phyloP scores from a whole-genome alignment of 2,797 vertebrate species.

The Lutra lutra region DNA sequence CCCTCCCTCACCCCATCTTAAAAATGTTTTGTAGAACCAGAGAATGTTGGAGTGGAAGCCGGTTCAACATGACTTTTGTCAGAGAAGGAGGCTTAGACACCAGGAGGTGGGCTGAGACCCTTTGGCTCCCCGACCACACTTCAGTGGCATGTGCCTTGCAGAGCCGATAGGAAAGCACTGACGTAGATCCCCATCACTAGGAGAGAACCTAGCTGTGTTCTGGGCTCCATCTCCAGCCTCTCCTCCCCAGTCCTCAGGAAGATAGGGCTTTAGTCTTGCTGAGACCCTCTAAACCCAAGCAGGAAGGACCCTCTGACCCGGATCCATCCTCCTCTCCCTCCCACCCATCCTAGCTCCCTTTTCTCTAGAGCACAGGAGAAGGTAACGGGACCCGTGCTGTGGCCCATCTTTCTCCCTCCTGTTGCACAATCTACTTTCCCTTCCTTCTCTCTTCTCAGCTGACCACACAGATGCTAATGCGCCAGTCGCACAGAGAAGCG shows the following conservation, averaged over 20 bases:
- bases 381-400: background rate
- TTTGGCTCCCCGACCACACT: accelerated
- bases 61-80: background rate
- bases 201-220: background rate
- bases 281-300: accelerated
- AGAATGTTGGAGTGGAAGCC: background rate
- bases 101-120: background rate
- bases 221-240: background rate
- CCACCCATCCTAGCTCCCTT: background rate
- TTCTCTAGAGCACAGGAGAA: background rate
- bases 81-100: background rate
- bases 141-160: background rate
- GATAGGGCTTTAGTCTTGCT: accelerated
- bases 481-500: background rate
- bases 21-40: background rate
- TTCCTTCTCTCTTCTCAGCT: background rate
- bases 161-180: background rate
- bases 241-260: no score
- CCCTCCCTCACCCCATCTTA: background rate
- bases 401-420: background rate
- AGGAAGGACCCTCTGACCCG: background rate
- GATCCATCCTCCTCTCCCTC: background rate
- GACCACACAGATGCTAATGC: background rate
- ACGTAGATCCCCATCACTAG: background rate
- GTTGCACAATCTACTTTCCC: no score